phyloP scores from a whole-genome alignment of 2,888 invertebrate species.

The Diaprepes abbreviatus region DNA sequence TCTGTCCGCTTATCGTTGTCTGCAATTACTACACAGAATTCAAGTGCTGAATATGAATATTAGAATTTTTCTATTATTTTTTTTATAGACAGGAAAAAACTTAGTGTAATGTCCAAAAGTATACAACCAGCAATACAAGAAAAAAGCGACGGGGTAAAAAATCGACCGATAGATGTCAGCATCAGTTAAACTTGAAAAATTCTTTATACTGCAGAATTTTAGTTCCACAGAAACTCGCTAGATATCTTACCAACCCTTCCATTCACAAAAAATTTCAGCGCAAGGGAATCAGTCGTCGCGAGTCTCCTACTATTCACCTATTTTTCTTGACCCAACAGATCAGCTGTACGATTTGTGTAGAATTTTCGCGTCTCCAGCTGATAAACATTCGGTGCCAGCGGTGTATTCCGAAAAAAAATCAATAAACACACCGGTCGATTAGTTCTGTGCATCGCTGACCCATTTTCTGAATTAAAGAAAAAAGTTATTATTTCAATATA shows the following conservation, averaged over 20 bases:
- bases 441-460: neutral
- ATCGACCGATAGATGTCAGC: neutral
- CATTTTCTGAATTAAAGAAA: neutral
- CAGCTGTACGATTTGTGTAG: conserved; percentile 28
- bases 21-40: too few relatives aligned
- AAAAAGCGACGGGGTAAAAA: too few relatives aligned
- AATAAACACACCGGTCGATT: conserved; percentile 32
- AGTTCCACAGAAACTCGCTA: neutral
- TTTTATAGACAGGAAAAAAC: too few relatives aligned
- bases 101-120: too few relatives aligned
- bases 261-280: neutral
- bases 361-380: conserved; percentile 4
- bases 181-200: neutral
- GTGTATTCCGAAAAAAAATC: conserved; percentile 45
- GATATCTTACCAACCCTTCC: neutral
- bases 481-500: conserved; percentile 1
- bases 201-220: too few relatives aligned
- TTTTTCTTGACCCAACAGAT: conserved; percentile 22
- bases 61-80: too few relatives aligned
- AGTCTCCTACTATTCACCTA: neutral
- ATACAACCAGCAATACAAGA: too few relatives aligned
- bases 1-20: too few relatives aligned
- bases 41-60: too few relatives aligned
- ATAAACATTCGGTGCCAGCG: conserved; percentile 14
- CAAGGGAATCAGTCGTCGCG: neutral